These are phyloP conservation scores for Lycophotia porphyrea DNA, from an alignment of 2,888 invertebrate genomes.

Conservation along the genomic window DNA sequence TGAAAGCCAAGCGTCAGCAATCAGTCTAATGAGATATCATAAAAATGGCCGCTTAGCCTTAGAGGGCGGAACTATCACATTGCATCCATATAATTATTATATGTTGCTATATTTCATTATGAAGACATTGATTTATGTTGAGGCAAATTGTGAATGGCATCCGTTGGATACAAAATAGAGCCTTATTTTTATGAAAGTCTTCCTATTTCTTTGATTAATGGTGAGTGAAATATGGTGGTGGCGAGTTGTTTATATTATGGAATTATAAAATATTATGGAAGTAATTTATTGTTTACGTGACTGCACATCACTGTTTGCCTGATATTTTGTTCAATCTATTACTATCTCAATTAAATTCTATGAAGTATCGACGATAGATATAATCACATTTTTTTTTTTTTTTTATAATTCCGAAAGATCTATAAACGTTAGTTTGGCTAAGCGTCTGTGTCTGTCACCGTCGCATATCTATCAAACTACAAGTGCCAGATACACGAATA, in stretches of 20 bases:
- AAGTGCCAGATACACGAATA: neutral
- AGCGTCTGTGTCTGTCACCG: neutral
- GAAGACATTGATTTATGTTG: conserved; percentile 46
- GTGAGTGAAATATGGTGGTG: conserved; percentile 27
- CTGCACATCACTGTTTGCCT: neutral
- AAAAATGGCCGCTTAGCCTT: neutral
- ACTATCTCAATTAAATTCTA: neutral
- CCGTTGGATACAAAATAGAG: conserved; percentile 15
- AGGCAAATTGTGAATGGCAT: conserved; percentile 18
- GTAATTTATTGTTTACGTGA: neutral
- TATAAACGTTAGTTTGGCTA: neutral
- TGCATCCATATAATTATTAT: conserved; percentile 17
- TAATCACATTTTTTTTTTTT: no score
- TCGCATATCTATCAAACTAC: neutral
- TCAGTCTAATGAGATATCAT: conserved; percentile 8
- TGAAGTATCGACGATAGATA: neutral
- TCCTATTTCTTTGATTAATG: conserved; percentile 40
- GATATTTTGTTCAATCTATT: no score
- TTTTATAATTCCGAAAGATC: neutral
- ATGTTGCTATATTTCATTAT: conserved; percentile 9
- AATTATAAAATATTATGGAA: neutral
- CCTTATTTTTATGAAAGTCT: conserved; percentile 34
- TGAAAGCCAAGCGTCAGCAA: conserved; percentile 3
- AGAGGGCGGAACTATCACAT: neutral
- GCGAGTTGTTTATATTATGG: neutral